phyloP scores from a whole-genome alignment of 2,888 invertebrate genomes.

The Cataglyphis altisquamis region DNA sequence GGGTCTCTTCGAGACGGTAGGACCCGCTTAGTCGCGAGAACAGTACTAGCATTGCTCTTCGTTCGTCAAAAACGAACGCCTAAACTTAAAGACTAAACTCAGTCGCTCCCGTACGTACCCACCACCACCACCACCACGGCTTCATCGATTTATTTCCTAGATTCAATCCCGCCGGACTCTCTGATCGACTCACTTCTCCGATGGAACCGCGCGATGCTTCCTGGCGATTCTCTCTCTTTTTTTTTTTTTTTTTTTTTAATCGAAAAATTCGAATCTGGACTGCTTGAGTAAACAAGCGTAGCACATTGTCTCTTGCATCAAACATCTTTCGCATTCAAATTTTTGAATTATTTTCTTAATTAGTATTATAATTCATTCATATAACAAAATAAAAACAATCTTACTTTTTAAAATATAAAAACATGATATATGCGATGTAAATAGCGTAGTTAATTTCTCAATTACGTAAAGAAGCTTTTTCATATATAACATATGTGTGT shows the following conservation, averaged over 20 bases:
- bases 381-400: background rate
- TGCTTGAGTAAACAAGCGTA: background rate
- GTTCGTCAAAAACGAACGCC: constrained; percentile 40
- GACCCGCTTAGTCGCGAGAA: constrained; percentile 36
- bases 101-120: constrained; percentile 70
- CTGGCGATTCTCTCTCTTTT: background rate
- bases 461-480: background rate
- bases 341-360: background rate
- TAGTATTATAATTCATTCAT: background rate
- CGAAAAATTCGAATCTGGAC: background rate
- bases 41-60: constrained; percentile 39
- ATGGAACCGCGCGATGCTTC: constrained; percentile 39
- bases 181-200: constrained; percentile 40
- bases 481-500: background rate
- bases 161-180: constrained; percentile 51
- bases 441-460: background rate
- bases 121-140: constrained; percentile 57
- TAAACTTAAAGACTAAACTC: constrained; percentile 68
- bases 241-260: constrained; percentile 17
- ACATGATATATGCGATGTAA: background rate
- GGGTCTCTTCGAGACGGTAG: constrained; percentile 26
- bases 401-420: background rate
- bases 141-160: constrained; percentile 63
- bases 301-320: constrained; percentile 15
- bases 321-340: too few relatives aligned